Percentiles rank a stretch among this genome's conserved stretches.
Conservation (phyloP, 1,140 invertebrate species). For the Drosophila setifemur region DNA sequence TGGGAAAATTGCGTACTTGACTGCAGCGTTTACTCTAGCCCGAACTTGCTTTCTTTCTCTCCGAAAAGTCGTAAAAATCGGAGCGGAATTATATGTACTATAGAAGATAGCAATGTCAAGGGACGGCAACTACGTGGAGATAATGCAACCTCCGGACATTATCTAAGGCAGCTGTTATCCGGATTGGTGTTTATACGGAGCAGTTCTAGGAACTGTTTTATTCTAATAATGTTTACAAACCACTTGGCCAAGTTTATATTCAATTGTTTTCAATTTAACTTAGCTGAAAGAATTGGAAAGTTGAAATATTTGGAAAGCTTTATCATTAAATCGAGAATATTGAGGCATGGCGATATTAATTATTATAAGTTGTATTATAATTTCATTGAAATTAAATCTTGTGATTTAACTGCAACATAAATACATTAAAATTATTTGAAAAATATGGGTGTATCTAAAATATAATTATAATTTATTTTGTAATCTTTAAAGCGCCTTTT, state of each 20-base stretch:
- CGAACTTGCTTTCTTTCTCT: conserved; percentile 29
- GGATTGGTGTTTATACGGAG: not conserved
- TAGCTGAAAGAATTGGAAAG: not conserved
- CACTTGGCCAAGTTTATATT: not conserved
- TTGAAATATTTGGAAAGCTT: not conserved
- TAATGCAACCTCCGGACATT: conserved; percentile 39
- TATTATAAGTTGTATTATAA: no score
- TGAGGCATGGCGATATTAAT: no score
- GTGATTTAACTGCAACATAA: no score
- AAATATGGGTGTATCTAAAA: no score
- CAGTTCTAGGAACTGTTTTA: conserved; percentile 15
- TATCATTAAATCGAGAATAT: not conserved
- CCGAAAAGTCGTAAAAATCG: conserved; percentile 65
- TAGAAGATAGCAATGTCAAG: conserved; percentile 59
- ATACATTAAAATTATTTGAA: no score
- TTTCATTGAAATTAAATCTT: no score
- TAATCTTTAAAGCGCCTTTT: not conserved
- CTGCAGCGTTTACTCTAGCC: conserved; percentile 24
- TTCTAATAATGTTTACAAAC: conserved; percentile 37
- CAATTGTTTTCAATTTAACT: not conserved
- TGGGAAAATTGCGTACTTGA: conserved; percentile 68
- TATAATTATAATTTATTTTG: not conserved
- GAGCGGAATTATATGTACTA: conserved; percentile 47
- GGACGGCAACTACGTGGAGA: conserved; percentile 38
- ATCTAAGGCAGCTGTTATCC: conserved; percentile 43